Base-by-base conservation (phyloP, 1,140 invertebrate genomes). In the Frieseomelitta varia region DNA sequence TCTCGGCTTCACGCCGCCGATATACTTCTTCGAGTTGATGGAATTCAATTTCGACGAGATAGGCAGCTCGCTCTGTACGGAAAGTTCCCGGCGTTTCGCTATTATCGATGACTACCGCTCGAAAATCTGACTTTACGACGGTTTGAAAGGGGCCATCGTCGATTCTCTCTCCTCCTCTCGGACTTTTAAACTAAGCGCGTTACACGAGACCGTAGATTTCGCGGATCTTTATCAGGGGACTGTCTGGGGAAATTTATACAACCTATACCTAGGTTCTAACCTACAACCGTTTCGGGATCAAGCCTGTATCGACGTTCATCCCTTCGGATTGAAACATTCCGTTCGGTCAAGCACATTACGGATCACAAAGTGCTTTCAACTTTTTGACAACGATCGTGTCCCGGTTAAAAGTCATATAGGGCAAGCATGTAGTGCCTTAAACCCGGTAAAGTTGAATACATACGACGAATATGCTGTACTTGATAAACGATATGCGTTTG, bases 1-100 rank as follows among this genome's bases (percentile, higher is more conserved):
- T 74, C 79, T 79, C 80, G 30, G 56, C 71, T 47, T 47, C 39
- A 10, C 39, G 39, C 39, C 51, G 80, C 75, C 81, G 85, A 84
- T 88, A 80, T 88, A 87, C 86, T 87, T 87, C 69, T 68, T 68
- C 78, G 68, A 87, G 51, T 81, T 79, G 86, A 88, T 87, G 56
- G 86, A 88, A 88, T 87, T 88, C 87, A 82, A 87, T 88, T 85
- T 87, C 69, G 61, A 14, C 69, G 78, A 51, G 71, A 87, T 87
- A 74, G 72, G 47, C 82, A 75, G 27, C 27, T 30, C 63, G 27
- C 53, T 51, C 39, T 63, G 58, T 53, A 34, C 68, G 65, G 24
- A 77, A 79, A 84, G 55, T 85, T 85, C 51, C 34, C 30, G n/a
- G 15, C 47, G 74, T 87, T 56, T 21, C 68, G 61, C 77, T 85